phyloP scores from a whole-genome alignment of 2,113 vertebrate genomes.

The Orycteropus afer region DNA sequence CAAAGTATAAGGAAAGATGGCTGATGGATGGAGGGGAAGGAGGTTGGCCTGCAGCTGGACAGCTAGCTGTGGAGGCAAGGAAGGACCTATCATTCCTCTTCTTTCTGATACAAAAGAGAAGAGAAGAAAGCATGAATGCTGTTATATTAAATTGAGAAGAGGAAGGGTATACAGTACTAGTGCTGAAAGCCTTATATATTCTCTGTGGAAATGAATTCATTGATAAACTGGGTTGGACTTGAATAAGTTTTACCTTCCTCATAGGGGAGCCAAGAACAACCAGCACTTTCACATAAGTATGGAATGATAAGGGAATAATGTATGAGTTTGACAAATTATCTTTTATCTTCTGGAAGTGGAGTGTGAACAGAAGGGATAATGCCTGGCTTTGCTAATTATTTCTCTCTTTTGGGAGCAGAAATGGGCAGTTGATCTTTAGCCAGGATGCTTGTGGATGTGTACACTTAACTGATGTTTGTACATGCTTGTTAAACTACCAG shows the following conservation, averaged over 20 bases:
- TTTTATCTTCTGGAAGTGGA: conserved; percentile 68
- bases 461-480: conserved; percentile 14
- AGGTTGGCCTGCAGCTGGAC: background rate
- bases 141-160: background rate
- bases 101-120: background rate
- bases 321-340: conserved; percentile 61
- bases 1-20: background rate
- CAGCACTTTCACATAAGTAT: background rate
- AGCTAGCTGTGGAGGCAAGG: background rate
- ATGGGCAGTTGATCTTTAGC: conserved; percentile 49
- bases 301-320: conserved; percentile 33
- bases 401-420: conserved; percentile 59
- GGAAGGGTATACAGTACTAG: background rate
- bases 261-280: conserved; percentile 5
- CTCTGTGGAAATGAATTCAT: conserved; percentile 40
- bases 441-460: conserved; percentile 30
- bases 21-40: background rate
- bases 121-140: background rate
- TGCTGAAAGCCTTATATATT: conserved; percentile 1
- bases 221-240: conserved; percentile 51
- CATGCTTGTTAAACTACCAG: conserved; percentile 55
- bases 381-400: conserved; percentile 69
- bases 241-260: background rate
- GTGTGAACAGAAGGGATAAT: conserved; percentile 44
- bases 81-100: background rate